These are phyloP conservation scores for Cephalophus harveyi DNA, from an alignment of 2,113 vertebrate species.

Conservation along the genomic window DNA sequence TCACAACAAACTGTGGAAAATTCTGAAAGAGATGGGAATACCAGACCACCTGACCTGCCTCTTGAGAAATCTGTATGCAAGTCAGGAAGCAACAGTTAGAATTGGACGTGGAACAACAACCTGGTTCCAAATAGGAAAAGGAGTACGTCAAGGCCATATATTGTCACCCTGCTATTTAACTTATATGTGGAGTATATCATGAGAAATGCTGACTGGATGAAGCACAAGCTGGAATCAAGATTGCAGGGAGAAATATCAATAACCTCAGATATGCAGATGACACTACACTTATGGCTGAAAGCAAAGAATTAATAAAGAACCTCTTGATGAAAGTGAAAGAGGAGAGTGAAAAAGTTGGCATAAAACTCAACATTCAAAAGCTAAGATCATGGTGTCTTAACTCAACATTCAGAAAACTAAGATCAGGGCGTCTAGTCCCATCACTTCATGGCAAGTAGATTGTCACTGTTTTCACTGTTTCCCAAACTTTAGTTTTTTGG, in stretches of 20 bases:
- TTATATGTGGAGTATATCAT: neutral
- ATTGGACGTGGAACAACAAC: too few relatives aligned
- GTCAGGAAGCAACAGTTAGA: too few relatives aligned
- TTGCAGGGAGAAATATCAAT: neutral
- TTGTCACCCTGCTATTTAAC: neutral
- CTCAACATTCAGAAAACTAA: neutral
- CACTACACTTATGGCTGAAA: neutral
- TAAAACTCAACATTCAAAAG: neutral
- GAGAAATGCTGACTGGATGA: neutral
- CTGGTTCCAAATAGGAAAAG: neutral
- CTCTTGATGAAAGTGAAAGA: neutral
- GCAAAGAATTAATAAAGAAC: neutral
- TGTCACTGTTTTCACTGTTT: neutral
- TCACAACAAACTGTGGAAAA: too few relatives aligned
- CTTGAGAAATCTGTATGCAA: too few relatives aligned
- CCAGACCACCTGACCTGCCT: too few relatives aligned
- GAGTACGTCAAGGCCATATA: neutral
- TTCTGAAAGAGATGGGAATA: too few relatives aligned
- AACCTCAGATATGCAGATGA: neutral
- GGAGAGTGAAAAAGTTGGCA: neutral
- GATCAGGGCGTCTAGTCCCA: neutral
- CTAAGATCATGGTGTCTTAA: neutral
- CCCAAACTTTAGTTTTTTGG: neutral
- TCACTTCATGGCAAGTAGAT: neutral
- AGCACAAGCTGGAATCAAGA: neutral